Base-by-base conservation (phyloP, 2,797 vertebrate genomes). In the Lagocephalus sceleratus region DNA sequence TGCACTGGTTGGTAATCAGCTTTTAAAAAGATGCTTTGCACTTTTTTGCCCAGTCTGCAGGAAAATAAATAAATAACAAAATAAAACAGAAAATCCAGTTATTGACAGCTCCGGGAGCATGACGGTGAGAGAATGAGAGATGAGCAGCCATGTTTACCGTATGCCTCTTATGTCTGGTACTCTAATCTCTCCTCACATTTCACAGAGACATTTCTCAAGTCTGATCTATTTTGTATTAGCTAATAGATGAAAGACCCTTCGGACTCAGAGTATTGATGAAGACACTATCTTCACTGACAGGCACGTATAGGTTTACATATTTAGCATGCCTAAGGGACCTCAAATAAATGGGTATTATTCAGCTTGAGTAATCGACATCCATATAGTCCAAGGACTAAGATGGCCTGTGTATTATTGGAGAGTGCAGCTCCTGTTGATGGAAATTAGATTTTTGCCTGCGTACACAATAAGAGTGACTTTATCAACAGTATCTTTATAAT, bases 211-310 rank as follows among this genome's bases (percentile, higher is more conserved):
- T 25, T 39, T 9, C 61, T 66, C 68, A 73, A 71, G 54, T 69
- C 60, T 73, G 64, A 63, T 79, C 51, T 73, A 68, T 68, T 76
- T 79, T 76, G 53, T 47, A 51, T 74, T 43, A 66, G 38, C 51
- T 55, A 21, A 67, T 47, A 46, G 22, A 43, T 66, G 41, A 70
- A 64, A 29, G 20, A 11, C 22, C 47, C 42, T 45, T 19, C 45
- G 39, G 48, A 47, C 22, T 47, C 15, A 6, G 20, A 47, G 39
- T 56, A 42, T 51, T 17, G 15, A 49, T 21, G 15, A 6, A 38
- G 45, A 40, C 26, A n/a, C 19, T 43, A 41, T 51, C 20, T 35
- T 40, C n/a, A 42, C 19, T 39, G 46, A 52, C 47, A 22, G 11
- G 15, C 29, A 23, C 42, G 2, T 20, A 3, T 20, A 43, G 17